Evolutionary conservation across 1,140 invertebrate genomes (phyloP).

Genomic region (Euura saliciscinereae): DNA sequence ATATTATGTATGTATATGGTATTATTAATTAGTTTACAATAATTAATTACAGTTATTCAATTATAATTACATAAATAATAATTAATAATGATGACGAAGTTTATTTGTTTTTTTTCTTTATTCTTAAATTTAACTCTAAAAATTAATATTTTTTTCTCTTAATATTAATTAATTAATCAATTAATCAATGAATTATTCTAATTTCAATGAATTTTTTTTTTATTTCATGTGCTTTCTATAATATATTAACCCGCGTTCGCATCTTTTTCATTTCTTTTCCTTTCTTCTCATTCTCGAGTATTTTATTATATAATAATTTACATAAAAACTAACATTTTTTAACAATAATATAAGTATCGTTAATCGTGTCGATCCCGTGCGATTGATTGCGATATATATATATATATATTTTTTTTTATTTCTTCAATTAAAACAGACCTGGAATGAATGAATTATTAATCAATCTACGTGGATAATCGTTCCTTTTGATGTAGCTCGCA

Average conservation of each 20-base stretch:
- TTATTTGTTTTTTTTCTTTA: neutral
- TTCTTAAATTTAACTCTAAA: too few species aligned
- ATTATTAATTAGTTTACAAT: neutral
- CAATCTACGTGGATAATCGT: too few species aligned
- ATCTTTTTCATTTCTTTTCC: conserved; percentile 7
- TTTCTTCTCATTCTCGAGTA: neutral
- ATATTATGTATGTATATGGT: neutral
- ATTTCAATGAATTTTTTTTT: too few species aligned
- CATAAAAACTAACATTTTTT: neutral
- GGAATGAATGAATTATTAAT: too few species aligned
- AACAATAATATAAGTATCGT: neutral
- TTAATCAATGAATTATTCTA: neutral
- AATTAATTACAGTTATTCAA: too few species aligned
- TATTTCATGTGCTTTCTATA: too few species aligned
- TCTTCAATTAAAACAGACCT: too few species aligned
- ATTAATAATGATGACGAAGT: neutral
- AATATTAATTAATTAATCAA: neutral
- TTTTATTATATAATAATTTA: conserved; percentile 11
- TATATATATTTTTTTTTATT: neutral
- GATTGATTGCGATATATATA: conserved; percentile 1
- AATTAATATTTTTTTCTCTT: too few species aligned
- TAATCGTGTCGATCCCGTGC: conserved; percentile 1
- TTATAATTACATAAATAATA: too few species aligned
- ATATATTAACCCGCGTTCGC: too few species aligned
- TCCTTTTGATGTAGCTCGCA: too few species aligned